Base-by-base conservation (phyloP, 2,888 invertebrate species). In the Cremastinae sp. region DNA sequence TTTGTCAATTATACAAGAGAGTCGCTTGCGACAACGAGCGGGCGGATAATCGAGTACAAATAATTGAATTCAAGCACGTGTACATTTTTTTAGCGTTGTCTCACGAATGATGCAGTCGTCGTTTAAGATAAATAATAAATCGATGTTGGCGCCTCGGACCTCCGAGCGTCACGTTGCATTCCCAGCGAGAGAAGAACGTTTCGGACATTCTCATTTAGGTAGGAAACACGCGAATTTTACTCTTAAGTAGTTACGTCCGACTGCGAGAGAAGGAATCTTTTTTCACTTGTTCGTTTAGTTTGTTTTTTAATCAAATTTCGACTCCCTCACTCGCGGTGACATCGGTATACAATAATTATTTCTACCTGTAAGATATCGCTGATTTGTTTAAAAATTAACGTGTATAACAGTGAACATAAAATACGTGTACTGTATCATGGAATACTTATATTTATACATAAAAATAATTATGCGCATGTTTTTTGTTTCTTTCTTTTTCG, bases 321-420 rank as follows among this genome's bases (percentile, higher is more conserved):
- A n/a, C 43, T 53, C 53, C 38, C 38, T 62, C 43, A 18, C 49
- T 43, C 61, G 65, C 73, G 18, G 9, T 14, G 61, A 68, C 58
- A 69, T 47, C 65, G 58, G 47, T 76, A 70, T 43, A 70, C 12
- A 73, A 59, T 58, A 72, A 72, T 66, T 49, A 73, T 76, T 76
- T 76, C 73, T 76, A 76, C 61, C 22, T 73, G 69, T 76, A 73
- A 69, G 66, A 76, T 69, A 76, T 65, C 54, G 69, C 76, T 70
- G 76, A 76, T 76, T 64, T 76, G 66, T 76, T 70, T 61, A 51
- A 73, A 38, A 59, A 54, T 73, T 73, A 76, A 76, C 58, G 73
- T 76, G 73, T 73, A 76, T 54, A 76, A 76, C 76, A 73, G 64
- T 76, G 73, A 70, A 76, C 72, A 76, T 69, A 76, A 76, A 70